Percentiles rank a stretch among this genome's conserved stretches.
Conservation (phyloP, 1,140 invertebrate genomes). For the Aphelinus certus region DNA sequence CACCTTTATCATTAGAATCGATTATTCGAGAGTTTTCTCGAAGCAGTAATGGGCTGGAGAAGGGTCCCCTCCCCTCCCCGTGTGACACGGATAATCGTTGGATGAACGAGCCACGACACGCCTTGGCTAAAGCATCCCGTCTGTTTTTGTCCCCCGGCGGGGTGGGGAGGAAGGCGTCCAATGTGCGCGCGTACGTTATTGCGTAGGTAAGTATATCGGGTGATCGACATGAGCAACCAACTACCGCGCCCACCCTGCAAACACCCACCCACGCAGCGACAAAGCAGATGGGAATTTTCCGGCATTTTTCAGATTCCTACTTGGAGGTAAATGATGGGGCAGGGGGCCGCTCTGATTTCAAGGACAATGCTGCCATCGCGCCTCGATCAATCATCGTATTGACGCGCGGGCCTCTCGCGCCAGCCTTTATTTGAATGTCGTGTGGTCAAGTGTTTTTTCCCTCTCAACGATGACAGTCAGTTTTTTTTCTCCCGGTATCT, state of each 20-base stretch:
- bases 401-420: not conserved
- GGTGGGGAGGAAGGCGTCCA: not conserved
- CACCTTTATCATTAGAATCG: too few relatives aligned
- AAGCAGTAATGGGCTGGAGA: not conserved
- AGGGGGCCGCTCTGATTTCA: not conserved
- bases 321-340: too few relatives aligned
- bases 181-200: too few relatives aligned
- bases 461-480: too few relatives aligned
- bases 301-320: too few relatives aligned
- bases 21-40: too few relatives aligned
- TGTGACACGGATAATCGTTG: conserved; percentile 2
- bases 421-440: conserved; percentile 16
- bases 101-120: conserved; percentile 9
- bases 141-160: not conserved
- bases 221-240: too few relatives aligned
- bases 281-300: too few relatives aligned
- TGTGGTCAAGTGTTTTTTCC: conserved; percentile 3
- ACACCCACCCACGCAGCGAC: too few relatives aligned
- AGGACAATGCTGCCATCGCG: not conserved
- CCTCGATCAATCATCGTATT: conserved; percentile 11
- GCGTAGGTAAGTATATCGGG: too few relatives aligned
- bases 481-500: too few relatives aligned
- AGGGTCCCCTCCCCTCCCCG: not conserved
- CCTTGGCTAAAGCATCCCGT: not conserved
- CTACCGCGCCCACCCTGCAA: too few relatives aligned